Base-by-base conservation (phyloP, 2,888 invertebrate species). In the Agrenia bidenticulata region DNA sequence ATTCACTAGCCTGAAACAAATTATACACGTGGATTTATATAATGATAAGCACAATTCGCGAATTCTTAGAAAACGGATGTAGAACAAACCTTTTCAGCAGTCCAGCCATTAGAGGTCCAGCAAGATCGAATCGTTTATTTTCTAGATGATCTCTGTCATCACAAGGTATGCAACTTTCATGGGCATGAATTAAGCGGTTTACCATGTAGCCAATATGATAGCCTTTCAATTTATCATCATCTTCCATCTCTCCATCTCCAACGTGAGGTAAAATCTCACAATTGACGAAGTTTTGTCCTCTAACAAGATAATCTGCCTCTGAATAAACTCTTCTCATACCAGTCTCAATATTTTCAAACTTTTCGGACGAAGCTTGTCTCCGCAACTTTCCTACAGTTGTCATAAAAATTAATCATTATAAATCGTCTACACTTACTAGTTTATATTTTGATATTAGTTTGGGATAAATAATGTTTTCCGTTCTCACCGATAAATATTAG, bases 111-210 rank as follows among this genome's bases (percentile, higher is more conserved):
- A 85, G 77, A 17, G 85, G 85, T 26, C 85, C 85, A 63, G 85
- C 85, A 63, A 86, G 77, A 77, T 86, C 85, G 24, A 85, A 78
- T 61, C 85, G 79, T 76, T 85, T 85, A 79, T 86, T 84, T 41
- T 85, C 85, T 77, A 85, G 83, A 79, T 85, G 85, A 83, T 85
- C 85, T 71, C 85, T 80, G 78, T 86, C 85, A 75, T 85, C 85
- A 42, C 84, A 79, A 74, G 84, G 84, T 41, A 84, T 77, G 37
- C 84, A 76, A 21, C 81, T 80, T 13, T 85, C 77, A 17, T 84
- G 82, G 27, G 84, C 84, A 65, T 84, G 72, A 61, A 85, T 77
- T 54, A 86, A 78, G 50, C 85, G 80, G 77, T 85, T 84, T 9
- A 85, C 84, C 85, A 86, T 85, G 78, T 86, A 85, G 7, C 84